Conservation (phyloP, 2,113 vertebrate species). For the Lichenostomus cassidix region DNA sequence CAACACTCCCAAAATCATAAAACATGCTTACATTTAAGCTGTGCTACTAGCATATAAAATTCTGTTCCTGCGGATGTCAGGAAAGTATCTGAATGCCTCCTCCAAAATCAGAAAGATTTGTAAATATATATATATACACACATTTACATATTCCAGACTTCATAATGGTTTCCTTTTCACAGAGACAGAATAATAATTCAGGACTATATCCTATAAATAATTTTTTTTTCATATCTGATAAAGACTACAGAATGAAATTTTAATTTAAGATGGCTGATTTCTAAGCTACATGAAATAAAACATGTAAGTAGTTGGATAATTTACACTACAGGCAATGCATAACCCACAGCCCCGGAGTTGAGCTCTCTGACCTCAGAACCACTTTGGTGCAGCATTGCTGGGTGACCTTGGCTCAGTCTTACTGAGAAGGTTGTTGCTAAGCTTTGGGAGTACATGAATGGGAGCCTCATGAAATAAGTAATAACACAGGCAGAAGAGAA, state of each 20-base stretch:
- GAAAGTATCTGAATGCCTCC: not conserved
- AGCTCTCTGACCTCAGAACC: not conserved
- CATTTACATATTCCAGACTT: not conserved
- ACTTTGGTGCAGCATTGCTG: not conserved
- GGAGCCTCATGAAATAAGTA: not conserved
- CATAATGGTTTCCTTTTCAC: not conserved
- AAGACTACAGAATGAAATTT: not conserved
- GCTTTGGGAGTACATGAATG: not conserved
- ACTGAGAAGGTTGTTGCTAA: not conserved
- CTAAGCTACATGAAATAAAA: not conserved
- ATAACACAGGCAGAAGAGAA: conserved; percentile 1
- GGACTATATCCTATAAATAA: not conserved
- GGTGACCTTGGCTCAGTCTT: not conserved
- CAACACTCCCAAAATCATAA: not conserved
- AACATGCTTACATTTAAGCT: not conserved
- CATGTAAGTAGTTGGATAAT: not conserved
- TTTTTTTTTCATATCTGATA: not conserved
- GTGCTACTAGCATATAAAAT: not conserved
- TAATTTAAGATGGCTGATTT: not conserved
- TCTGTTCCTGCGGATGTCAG: not conserved
- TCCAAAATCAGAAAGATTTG: not conserved
- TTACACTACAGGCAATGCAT: not conserved
- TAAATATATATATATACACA: too few species aligned
- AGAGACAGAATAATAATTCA: not conserved
- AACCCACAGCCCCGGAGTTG: not conserved